Conservation (phyloP, 2,113 vertebrate species). For the Dipodomys merriami region DNA sequence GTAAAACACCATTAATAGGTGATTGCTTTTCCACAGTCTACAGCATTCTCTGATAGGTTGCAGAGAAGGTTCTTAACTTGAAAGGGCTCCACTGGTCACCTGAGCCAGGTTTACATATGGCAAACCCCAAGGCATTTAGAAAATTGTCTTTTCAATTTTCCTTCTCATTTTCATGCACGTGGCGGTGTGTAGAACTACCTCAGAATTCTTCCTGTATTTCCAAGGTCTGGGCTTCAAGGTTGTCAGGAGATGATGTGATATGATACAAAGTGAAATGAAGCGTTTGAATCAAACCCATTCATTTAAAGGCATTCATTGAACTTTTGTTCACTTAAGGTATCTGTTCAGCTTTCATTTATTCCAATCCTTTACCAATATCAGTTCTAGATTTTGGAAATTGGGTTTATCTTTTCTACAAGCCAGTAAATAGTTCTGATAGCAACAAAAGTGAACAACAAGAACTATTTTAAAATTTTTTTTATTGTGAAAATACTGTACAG, state of each 20-base stretch:
- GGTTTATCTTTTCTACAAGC: neutral
- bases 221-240: neutral
- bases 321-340: neutral
- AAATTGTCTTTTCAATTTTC: neutral
- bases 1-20: neutral
- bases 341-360: conserved; percentile 5
- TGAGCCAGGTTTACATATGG: neutral
- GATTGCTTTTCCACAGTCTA: neutral
- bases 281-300: neutral
- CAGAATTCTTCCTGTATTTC: neutral
- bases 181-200: neutral
- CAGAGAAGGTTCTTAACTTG: neutral
- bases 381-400: neutral
- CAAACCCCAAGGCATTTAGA: neutral
- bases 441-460: neutral
- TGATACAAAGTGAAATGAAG: neutral
- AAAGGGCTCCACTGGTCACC: neutral
- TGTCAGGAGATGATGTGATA: neutral
- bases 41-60: neutral
- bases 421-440: neutral
- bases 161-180: neutral
- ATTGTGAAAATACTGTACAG: no score
- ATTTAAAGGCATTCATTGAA: neutral
- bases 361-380: neutral
- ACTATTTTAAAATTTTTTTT: neutral